Conservation (phyloP, 2,113 vertebrate species). For the Saccopteryx bilineata region DNA sequence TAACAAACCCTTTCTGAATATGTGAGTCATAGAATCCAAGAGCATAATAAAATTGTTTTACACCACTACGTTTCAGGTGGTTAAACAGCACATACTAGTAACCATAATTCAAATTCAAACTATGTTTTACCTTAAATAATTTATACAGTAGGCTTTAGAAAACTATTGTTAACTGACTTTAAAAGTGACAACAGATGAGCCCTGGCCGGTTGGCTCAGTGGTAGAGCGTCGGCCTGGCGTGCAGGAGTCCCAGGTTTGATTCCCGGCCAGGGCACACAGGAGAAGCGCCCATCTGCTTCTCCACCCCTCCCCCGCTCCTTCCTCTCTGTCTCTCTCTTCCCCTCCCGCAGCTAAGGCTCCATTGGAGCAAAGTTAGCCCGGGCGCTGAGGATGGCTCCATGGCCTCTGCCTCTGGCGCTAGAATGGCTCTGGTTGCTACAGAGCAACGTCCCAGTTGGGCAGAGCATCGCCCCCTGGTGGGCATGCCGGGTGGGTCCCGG, state of each 20-base stretch:
- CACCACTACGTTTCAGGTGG: background rate
- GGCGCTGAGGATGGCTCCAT: too few species aligned
- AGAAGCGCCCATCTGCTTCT: too few species aligned
- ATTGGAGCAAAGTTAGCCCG: too few species aligned
- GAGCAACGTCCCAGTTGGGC: too few species aligned
- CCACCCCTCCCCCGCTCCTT: too few species aligned
- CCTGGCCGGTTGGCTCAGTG: background rate
- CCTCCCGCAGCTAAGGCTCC: too few species aligned
- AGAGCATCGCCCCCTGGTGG: too few species aligned
- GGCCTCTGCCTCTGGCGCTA: too few species aligned
- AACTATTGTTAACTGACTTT: background rate
- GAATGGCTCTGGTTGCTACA: too few species aligned
- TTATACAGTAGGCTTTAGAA: background rate
- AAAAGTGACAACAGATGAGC: background rate
- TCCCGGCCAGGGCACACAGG: too few species aligned
- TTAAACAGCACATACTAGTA: background rate
- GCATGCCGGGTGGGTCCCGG: too few species aligned
- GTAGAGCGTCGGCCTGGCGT: background rate
- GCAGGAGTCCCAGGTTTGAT: too few species aligned
- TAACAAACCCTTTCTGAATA: background rate
- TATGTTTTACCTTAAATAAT: conserved; percentile 1
- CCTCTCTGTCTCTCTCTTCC: background rate
- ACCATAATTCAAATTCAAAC: background rate
- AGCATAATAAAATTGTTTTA: background rate
- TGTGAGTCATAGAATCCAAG: background rate